Conservation (phyloP, 2,113 vertebrate genomes). For the Cephalophus harveyi region DNA sequence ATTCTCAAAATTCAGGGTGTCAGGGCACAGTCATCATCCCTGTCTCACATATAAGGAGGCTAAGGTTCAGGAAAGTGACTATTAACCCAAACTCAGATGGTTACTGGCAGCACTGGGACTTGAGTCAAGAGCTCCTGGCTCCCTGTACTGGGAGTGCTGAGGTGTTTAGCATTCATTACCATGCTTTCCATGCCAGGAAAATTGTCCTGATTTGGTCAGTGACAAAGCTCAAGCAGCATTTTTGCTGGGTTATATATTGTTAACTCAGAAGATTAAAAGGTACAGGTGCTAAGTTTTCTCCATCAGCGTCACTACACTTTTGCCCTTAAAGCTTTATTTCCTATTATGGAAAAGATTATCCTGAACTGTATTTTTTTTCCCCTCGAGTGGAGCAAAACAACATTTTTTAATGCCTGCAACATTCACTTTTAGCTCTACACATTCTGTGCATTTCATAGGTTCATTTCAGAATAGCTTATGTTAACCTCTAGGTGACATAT, state of each 20-base stretch:
- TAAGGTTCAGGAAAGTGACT: neutral
- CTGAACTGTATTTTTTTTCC: neutral
- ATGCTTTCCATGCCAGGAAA: neutral
- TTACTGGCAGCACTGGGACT: neutral
- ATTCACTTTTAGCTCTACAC: conserved; percentile 51
- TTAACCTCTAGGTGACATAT: conserved; percentile 57
- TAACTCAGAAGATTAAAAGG: conserved; percentile 24
- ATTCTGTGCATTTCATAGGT: conserved; percentile 18
- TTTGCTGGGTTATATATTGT: neutral
- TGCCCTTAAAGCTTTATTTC: conserved; percentile 29
- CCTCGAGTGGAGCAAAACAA: conserved; percentile 43
- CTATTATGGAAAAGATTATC: conserved; percentile 48
- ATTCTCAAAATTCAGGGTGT: neutral
- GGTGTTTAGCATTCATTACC: neutral
- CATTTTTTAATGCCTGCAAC: neutral
- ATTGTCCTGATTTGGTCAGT: neutral
- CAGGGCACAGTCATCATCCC: neutral
- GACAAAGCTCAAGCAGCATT: neutral
- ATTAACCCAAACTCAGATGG: neutral
- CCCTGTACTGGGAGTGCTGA: neutral
- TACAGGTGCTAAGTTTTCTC: conserved; percentile 41
- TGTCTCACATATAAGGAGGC: neutral
- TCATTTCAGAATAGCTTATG: conserved; percentile 27
- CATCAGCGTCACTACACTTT: neutral
- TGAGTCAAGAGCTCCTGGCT: neutral